These are phyloP conservation scores for Conchocele bisecta DNA, from an alignment of 2,888 invertebrate species.

Conservation along the genomic window DNA sequence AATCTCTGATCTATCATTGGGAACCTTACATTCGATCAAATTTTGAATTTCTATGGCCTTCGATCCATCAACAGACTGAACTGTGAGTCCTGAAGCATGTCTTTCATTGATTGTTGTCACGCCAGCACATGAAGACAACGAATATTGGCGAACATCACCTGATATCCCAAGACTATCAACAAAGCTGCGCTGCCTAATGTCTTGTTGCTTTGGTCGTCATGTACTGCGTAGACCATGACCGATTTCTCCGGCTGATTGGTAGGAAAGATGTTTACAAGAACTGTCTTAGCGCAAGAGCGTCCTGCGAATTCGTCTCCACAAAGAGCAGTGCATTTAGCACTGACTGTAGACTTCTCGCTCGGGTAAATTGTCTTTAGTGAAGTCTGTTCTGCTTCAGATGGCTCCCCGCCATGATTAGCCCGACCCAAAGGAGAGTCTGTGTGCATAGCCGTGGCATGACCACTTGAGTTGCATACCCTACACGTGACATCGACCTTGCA, in stretches of 20 bases:
- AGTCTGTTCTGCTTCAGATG: not conserved
- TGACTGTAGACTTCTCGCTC: not conserved
- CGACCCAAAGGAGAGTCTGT: not conserved
- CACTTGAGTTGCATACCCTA: slow-evolving; percentile 2
- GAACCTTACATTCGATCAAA: slow-evolving; percentile 3
- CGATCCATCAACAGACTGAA: not conserved
- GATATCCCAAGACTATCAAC: slow-evolving; percentile 15
- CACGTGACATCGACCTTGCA: slow-evolving; percentile 15
- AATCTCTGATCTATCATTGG: not conserved
- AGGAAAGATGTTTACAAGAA: slow-evolving; percentile 9
- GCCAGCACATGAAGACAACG: slow-evolving; percentile 15
- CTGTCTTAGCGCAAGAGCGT: slow-evolving; percentile 1
- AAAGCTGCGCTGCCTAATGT: slow-evolving; percentile 19
- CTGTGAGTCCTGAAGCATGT: no score
- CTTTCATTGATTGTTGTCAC: no score
- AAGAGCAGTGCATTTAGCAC: not conserved
- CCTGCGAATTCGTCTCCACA: not conserved
- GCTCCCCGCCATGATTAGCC: not conserved
- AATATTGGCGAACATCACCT: not conserved
- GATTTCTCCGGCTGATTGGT: not conserved
- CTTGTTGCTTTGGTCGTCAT: slow-evolving; percentile 45
- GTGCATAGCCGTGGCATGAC: slow-evolving; percentile 19
- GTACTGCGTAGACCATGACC: slow-evolving; percentile 23
- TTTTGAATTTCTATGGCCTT: not conserved
- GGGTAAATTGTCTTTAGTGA: not conserved